These are phyloP conservation scores for Ardeotis arabs DNA, from an alignment of 2,113 vertebrate genomes.

Conservation along the genomic window DNA sequence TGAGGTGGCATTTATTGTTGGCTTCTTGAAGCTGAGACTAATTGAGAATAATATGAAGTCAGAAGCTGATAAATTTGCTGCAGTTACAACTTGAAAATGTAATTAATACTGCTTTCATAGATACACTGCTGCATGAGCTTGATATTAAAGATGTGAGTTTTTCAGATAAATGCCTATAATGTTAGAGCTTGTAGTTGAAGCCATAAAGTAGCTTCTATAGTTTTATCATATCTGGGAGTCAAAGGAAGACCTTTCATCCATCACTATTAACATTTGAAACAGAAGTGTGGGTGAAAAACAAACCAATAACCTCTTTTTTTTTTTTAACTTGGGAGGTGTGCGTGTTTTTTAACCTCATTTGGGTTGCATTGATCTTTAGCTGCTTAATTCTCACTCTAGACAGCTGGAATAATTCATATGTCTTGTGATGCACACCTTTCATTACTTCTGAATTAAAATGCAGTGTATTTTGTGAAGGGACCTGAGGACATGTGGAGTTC, in stretches of 20 bases:
- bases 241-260: neutral
- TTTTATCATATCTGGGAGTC: neutral
- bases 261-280: neutral
- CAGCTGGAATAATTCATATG: neutral
- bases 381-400: neutral
- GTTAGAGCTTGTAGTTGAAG: neutral
- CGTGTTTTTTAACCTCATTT: neutral
- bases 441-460: neutral
- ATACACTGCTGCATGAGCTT: neutral
- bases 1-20: neutral
- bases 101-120: neutral
- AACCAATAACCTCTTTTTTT: neutral
- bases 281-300: neutral
- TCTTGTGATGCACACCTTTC: neutral
- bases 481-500: neutral
- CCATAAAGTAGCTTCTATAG: neutral
- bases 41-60: neutral
- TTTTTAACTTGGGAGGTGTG: neutral
- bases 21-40: neutral
- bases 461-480: neutral
- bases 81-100: neutral
- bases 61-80: neutral
- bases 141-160: neutral
- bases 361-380: neutral
- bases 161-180: neutral